phyloP scores from a whole-genome alignment of 2,113 vertebrate species.

The Pelobates fuscus region DNA sequence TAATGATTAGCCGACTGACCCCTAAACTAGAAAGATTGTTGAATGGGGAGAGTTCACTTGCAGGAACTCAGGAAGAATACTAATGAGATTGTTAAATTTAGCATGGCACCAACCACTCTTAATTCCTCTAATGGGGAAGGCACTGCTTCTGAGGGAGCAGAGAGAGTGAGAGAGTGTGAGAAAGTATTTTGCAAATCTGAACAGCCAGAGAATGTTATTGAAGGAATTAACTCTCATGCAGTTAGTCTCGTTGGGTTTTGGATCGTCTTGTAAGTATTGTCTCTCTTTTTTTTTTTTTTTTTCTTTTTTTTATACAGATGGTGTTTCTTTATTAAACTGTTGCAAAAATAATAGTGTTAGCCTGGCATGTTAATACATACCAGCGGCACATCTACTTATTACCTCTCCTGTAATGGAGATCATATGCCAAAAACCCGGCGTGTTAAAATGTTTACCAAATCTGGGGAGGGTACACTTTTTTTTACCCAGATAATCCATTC shows the following conservation, averaged over 20 bases:
- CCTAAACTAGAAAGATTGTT: constrained; percentile 76
- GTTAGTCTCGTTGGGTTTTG: constrained; percentile 58
- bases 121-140: constrained; percentile 78
- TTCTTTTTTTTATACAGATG: constrained; percentile 10
- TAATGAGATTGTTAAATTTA: constrained; percentile 88
- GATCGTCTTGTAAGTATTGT: constrained; percentile 72
- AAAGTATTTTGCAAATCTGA: constrained; percentile 42
- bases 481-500: background rate
- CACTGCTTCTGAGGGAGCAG: constrained; percentile 62
- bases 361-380: background rate
- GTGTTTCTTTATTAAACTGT: constrained; percentile 19
- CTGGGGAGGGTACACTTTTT: background rate
- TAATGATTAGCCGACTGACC: constrained; percentile 94
- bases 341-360: constrained; percentile 2
- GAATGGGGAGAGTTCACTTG: constrained; percentile 80
- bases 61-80: constrained; percentile 77
- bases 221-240: constrained; percentile 56
- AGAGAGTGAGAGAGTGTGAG: constrained; percentile 39
- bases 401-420: background rate
- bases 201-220: constrained; percentile 56
- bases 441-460: background rate
- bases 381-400: constrained; percentile 2
- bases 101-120: constrained; percentile 81
- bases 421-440: background rate
- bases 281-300: too few relatives aligned